These are phyloP conservation scores for Ormia ochracea DNA, from an alignment of 2,888 invertebrate genomes.

Conservation along the genomic window DNA sequence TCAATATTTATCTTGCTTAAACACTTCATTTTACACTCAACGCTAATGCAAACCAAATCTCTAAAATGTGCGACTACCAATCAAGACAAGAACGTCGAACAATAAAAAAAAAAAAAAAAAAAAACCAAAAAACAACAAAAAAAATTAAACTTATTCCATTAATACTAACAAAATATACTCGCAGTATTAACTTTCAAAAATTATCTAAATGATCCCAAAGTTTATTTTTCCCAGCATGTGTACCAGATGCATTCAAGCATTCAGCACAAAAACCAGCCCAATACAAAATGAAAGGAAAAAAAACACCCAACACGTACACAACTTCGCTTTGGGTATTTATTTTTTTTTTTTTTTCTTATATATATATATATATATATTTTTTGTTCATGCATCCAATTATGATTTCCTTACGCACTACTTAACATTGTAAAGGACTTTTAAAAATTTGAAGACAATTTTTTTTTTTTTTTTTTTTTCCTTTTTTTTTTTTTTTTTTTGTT, in stretches of 20 bases:
- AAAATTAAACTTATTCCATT: not conserved
- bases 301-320: conserved; percentile 7
- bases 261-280: conserved; percentile 12
- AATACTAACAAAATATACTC: not conserved
- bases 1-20: not conserved
- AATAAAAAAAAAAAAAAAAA: not conserved
- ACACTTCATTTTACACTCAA: not conserved
- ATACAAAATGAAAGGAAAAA: no score
- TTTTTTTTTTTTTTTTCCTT: not conserved
- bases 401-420: conserved; percentile 55
- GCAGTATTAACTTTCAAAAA: not conserved
- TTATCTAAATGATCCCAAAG: conserved; percentile 20
- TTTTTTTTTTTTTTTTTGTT: not conserved
- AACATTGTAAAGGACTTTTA: conserved; percentile 39
- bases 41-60: not conserved
- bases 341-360: no score
- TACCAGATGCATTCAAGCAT: conserved; percentile 49
- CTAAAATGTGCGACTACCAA: not conserved
- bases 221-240: not conserved
- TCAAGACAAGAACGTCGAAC: not conserved
- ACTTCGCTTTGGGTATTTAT: not conserved
- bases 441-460: not conserved
- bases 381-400: conserved; percentile 40
- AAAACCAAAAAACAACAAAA: no score
- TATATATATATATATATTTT: no score